Evolutionary conservation across 1,140 invertebrate genomes (phyloP).

Genomic region (Periplaneta americana): DNA sequence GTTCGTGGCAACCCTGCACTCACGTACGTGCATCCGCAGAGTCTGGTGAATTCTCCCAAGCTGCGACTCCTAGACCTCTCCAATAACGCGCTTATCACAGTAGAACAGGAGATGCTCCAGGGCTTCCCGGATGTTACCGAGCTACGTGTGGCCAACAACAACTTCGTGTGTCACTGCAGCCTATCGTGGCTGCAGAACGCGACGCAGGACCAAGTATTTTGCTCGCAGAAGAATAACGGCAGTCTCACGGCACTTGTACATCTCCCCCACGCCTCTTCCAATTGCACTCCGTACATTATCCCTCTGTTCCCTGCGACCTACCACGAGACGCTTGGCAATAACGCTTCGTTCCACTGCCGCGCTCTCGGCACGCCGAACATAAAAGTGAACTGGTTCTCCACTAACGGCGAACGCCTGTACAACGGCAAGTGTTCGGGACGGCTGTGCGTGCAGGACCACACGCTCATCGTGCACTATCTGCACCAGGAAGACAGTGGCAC

Average conservation of each 20-base stretch:
- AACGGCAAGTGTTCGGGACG: constrained; percentile 13
- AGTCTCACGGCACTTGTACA: neutral
- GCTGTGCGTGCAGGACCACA: constrained; percentile 14
- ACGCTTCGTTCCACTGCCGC: constrained; percentile 19
- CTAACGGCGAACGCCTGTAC: neutral
- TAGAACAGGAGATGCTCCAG: constrained; percentile 14
- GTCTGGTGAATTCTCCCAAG: constrained; percentile 14
- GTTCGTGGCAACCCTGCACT: constrained; percentile 16
- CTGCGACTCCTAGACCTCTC: constrained; percentile 15
- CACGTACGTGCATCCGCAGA: constrained; percentile 16
- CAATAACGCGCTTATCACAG: constrained; percentile 12
- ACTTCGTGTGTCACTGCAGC: constrained; percentile 19
- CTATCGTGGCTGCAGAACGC: constrained; percentile 15
- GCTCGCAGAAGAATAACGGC: constrained; percentile 11
- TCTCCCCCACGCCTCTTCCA: neutral
- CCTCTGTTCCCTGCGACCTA: constrained; percentile 14
- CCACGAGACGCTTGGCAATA: constrained; percentile 15
- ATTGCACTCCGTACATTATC: constrained; percentile 17
- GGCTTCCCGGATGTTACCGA: neutral
- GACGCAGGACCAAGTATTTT: constrained; percentile 6
- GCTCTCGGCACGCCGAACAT: constrained; percentile 17
- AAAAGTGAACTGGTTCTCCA: constrained; percentile 13
- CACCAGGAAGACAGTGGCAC: constrained; percentile 17
- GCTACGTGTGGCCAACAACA: constrained; percentile 15
- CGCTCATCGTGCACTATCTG: constrained; percentile 15